Conservation (phyloP, 1,140 invertebrate genomes). For the Drosophila elegans region DNA sequence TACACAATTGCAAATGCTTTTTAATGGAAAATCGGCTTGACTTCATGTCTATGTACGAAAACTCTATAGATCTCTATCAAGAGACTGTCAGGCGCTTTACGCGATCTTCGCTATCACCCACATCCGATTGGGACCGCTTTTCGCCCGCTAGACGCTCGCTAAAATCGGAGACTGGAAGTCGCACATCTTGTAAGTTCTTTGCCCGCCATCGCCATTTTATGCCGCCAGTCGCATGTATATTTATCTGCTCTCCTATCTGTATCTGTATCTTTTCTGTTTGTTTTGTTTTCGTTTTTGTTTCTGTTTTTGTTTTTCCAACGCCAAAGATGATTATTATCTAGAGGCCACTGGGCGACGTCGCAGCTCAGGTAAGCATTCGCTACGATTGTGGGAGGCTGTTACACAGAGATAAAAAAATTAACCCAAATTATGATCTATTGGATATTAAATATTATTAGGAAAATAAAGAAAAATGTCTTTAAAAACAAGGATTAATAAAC, state of each 20-base stretch:
- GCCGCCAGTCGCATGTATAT: slow-evolving; percentile 31
- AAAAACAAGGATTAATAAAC: too few relatives aligned
- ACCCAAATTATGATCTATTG: neutral
- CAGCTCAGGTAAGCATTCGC: slow-evolving; percentile 82
- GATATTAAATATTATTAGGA: neutral
- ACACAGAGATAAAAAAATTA: slow-evolving; percentile 1
- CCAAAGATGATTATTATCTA: slow-evolving; percentile 82
- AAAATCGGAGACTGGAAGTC: slow-evolving; percentile 75
- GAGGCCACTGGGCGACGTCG: slow-evolving; percentile 84
- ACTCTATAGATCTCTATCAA: slow-evolving; percentile 78
- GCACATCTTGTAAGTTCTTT: slow-evolving; percentile 78
- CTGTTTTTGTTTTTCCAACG: slow-evolving; percentile 54
- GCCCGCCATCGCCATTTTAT: slow-evolving; percentile 3
- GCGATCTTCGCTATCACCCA: slow-evolving; percentile 83
- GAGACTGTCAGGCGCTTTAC: slow-evolving; percentile 84
- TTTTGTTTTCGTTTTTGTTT: slow-evolving; percentile 49
- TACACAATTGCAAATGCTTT: slow-evolving; percentile 34
- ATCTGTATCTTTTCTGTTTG: slow-evolving; percentile 40
- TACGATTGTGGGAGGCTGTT: slow-evolving; percentile 28
- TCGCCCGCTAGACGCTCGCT: slow-evolving; percentile 73
- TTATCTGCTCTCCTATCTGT: slow-evolving; percentile 42
- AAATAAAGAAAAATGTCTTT: too few relatives aligned
- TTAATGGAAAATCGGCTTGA: slow-evolving; percentile 39
- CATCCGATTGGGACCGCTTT: slow-evolving; percentile 81
- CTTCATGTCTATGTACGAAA: slow-evolving; percentile 24